Percentiles rank a stretch among this genome's conserved stretches.
phyloP scores from a whole-genome alignment of 2,113 vertebrate species.

The Peromyscus maniculatus region DNA sequence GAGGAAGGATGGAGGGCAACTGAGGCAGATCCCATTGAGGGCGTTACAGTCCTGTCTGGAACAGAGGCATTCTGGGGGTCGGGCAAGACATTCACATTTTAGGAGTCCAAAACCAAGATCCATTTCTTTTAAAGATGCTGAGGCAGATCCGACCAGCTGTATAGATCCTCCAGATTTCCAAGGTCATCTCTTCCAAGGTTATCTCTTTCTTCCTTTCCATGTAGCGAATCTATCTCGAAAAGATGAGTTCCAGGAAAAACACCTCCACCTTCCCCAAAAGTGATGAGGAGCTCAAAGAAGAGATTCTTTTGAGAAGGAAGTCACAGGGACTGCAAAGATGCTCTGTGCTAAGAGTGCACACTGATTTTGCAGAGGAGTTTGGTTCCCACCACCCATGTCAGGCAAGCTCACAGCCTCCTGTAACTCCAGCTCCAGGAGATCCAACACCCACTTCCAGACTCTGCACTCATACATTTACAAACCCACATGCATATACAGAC shows the following conservation, averaged over 20 bases:
- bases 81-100: constrained; percentile 90
- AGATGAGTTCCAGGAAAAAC: constrained; percentile 90
- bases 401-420: neutral
- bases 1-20: constrained; percentile 92
- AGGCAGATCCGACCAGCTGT: constrained; percentile 90
- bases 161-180: constrained; percentile 90
- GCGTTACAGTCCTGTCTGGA: constrained; percentile 92
- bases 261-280: constrained; percentile 80
- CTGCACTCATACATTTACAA: neutral
- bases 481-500: neutral
- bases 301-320: constrained; percentile 82
- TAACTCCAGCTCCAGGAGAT: neutral
- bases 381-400: neutral
- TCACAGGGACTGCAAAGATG: neutral
- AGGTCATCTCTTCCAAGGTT: constrained; percentile 89
- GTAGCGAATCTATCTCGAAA: constrained; percentile 91
- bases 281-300: constrained; percentile 87
- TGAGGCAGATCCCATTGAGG: constrained; percentile 90
- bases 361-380: neutral
- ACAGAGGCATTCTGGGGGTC: constrained; percentile 92
- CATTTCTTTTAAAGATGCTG: constrained; percentile 89
- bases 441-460: neutral
- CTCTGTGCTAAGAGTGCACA: neutral
- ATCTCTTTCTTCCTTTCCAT: constrained; percentile 89
- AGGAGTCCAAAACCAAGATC: constrained; percentile 91